Conservation (phyloP, 2,888 invertebrate species). For the Liodrosophila aerea region DNA sequence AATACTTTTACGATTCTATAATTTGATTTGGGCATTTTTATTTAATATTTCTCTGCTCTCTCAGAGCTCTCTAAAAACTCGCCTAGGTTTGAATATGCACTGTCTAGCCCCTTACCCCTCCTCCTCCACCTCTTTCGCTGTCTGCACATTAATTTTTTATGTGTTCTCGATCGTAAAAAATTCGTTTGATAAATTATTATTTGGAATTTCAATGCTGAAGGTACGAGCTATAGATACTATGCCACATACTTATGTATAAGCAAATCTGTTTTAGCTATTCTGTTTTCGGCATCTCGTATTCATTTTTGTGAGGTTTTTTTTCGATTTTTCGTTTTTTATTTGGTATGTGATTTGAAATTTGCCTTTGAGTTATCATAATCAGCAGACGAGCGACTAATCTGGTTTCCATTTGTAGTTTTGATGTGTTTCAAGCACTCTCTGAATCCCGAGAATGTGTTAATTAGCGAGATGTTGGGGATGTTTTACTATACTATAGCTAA, state of each 20-base stretch:
- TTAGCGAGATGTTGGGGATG: no score
- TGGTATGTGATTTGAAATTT: conserved; percentile 17
- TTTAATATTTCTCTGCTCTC: conserved; percentile 63
- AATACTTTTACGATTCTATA: conserved; percentile 81
- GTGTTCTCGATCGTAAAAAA: conserved; percentile 65
- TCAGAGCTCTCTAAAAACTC: conserved; percentile 15
- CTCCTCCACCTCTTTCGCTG: conserved; percentile 1
- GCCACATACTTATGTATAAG: background rate
- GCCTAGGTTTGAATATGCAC: conserved; percentile 6
- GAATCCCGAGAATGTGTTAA: no score
- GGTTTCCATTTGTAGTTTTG: no score
- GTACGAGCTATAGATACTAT: conserved; percentile 5
- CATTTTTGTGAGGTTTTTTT: background rate
- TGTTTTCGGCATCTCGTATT: no score
- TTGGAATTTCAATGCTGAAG: conserved; percentile 50
- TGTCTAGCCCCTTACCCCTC: background rate
- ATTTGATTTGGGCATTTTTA: conserved; percentile 79
- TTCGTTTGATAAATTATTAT: conserved; percentile 79
- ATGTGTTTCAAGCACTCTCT: no score
- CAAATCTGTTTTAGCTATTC: conserved; percentile 1
- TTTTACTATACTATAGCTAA: no score
- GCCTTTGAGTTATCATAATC: no score
- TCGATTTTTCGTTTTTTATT: background rate
- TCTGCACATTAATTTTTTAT: conserved; percentile 73
- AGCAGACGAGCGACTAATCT: no score